Percentiles rank a stretch among this genome's conserved stretches.
Conservation (phyloP, 2,888 invertebrate species). For the Apocheima hispidaria region DNA sequence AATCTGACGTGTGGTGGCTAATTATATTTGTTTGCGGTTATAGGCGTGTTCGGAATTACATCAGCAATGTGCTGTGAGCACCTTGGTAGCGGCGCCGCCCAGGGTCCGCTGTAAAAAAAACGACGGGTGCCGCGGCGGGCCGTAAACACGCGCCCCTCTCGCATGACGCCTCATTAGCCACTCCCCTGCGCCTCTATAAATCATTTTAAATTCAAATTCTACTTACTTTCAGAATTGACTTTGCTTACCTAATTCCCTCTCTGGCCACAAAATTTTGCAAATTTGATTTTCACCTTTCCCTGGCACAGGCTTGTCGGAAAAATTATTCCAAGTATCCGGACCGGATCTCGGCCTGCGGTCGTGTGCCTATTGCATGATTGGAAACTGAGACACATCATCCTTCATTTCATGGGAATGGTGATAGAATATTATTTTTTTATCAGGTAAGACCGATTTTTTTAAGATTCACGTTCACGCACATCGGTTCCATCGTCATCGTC, state of each 20-base stretch:
- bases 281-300: slow-evolving; percentile 78
- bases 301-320: slow-evolving; percentile 62
- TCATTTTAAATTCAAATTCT: slow-evolving; percentile 86
- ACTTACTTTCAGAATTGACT: slow-evolving; percentile 84
- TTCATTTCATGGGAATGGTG: slow-evolving; percentile 41
- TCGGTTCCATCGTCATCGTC: background rate
- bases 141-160: slow-evolving; percentile 83
- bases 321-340: slow-evolving; percentile 71
- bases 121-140: slow-evolving; percentile 55
- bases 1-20: slow-evolving; percentile 47
- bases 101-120: slow-evolving; percentile 69
- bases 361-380: slow-evolving; percentile 58
- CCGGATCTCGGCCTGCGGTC: slow-evolving; percentile 63
- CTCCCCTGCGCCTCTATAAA: slow-evolving; percentile 83
- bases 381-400: slow-evolving; percentile 48
- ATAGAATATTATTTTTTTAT: background rate
- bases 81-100: slow-evolving; percentile 59
- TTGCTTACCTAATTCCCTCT: slow-evolving; percentile 81
- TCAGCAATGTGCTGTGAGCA: slow-evolving; percentile 54
- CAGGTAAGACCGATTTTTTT: background rate
- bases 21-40: slow-evolving; percentile 52
- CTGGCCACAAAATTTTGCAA: slow-evolving; percentile 79
- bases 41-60: slow-evolving; percentile 66
- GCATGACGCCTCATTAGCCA: slow-evolving; percentile 85
- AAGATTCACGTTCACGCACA: background rate